Base-by-base conservation (phyloP, 2,113 vertebrate species). In the Pygoscelis adeliae region DNA sequence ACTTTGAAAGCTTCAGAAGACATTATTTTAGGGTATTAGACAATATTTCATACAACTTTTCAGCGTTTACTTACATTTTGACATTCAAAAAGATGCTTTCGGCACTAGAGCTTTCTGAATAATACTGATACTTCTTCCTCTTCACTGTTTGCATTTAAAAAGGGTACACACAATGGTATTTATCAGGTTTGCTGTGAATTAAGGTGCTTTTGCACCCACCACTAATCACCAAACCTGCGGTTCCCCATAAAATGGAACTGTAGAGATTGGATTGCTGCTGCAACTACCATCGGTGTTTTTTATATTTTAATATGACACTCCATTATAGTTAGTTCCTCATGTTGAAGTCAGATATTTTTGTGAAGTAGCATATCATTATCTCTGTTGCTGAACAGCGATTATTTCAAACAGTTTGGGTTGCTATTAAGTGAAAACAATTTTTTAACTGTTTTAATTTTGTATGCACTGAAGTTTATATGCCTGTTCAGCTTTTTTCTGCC, bases 261-360 rank as follows among this genome's bases (percentile, higher is more conserved):
- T 20, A 5, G 36, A 95, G 81, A 96, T 26, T 94, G 47, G 27
- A 93, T 91, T 93, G 71, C 40, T 84, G 25, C 22, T 44, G 17
- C 42, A 84, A 46, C 79, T 76, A 93, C 47, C 49, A 69, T 94
- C 2, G 2, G 47, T 85, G 27, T 11, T 50, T 96, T 97, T 93
- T 91, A 80, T 96, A 91, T 95, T 97, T 96, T 86, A 98, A 84
- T 93, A 85, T 90, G 79, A 87, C 85, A 12, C 25, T 93, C 90
- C 34, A 76, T 95, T 97, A 89, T 63, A 89, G 30, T 95, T 95
- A 93, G 36, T 15, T 92, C 67, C 49, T 97, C 32, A 13, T 80
- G 44, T 62, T 96, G 40, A 74, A 94, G 29, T 76, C n/a, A 93
- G 83, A 77, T 95, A 96, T 97, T 95, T 97, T 81, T 93, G 85